phyloP scores from a whole-genome alignment of 2,888 invertebrate species.

The Theretra japonica region DNA sequence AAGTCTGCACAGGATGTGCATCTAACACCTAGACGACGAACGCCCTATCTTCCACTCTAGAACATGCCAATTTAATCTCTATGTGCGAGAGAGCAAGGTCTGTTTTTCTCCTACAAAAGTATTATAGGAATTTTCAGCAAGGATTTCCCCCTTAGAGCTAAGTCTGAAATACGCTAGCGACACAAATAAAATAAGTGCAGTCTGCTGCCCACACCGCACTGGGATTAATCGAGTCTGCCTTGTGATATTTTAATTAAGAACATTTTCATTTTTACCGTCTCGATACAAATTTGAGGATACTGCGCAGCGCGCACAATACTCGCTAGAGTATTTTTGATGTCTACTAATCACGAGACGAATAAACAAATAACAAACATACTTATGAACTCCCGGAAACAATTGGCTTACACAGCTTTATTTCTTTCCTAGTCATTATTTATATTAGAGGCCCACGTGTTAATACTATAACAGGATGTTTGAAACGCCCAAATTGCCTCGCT shows the following conservation, averaged over 20 bases:
- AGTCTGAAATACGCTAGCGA: constrained; percentile 68
- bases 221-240: constrained; percentile 67
- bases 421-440: constrained; percentile 75
- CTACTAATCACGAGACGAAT: constrained; percentile 23
- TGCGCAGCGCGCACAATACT: background rate
- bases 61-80: constrained; percentile 47
- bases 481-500: constrained; percentile 68
- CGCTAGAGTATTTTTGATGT: constrained; percentile 13
- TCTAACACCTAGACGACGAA: constrained; percentile 52
- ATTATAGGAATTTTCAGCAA: constrained; percentile 58
- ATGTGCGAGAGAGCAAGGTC: constrained; percentile 44
- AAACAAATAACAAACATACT: constrained; percentile 26
- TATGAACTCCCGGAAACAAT: constrained; percentile 62
- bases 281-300: background rate
- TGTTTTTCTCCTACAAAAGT: constrained; percentile 42
- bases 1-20: constrained; percentile 67
- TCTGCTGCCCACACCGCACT: constrained; percentile 66
- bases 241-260: constrained; percentile 75
- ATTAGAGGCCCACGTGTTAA: constrained; percentile 73
- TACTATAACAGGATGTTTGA: constrained; percentile 79
- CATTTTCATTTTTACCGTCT: constrained; percentile 44
- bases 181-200: constrained; percentile 74
- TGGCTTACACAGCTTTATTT: constrained; percentile 63
- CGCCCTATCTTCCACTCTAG: constrained; percentile 45
- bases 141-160: constrained; percentile 70